Conservation (phyloP, 2,113 vertebrate species). For the Ictidomys tridecemlineatus region DNA sequence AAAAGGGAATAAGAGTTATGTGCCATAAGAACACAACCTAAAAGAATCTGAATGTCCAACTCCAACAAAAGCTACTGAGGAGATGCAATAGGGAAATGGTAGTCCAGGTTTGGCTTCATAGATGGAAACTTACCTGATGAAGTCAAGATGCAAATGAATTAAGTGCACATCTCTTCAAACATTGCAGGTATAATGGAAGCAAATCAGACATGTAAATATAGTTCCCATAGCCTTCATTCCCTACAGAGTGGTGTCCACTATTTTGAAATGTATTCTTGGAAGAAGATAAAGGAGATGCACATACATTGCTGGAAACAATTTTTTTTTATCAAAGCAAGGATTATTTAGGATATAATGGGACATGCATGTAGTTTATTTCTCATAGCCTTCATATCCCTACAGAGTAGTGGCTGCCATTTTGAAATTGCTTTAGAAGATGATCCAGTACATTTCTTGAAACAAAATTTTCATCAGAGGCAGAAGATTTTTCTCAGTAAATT, state of each 20-base stretch:
- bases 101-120: background rate
- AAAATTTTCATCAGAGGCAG: constrained; percentile 74
- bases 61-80: background rate
- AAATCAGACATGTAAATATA: constrained; percentile 28
- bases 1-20: background rate
- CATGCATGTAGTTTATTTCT: background rate
- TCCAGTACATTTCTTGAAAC: constrained; percentile 70
- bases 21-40: background rate
- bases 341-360: constrained; percentile 30
- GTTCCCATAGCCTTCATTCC: constrained; percentile 1
- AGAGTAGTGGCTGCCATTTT: background rate
- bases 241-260: background rate
- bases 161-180: constrained; percentile 76
- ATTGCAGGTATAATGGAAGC: constrained; percentile 43
- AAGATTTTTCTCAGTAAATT: background rate
- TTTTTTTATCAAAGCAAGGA: constrained; percentile 80
- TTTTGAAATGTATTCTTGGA: constrained; percentile 58
- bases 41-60: background rate
- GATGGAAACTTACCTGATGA: background rate
- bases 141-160: constrained; percentile 74
- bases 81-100: background rate
- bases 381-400: background rate
- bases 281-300: constrained; percentile 45
- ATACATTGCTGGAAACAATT: constrained; percentile 72
- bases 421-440: constrained; percentile 53